phyloP scores from a whole-genome alignment of 2,888 invertebrate species.

The Schizotus pectinicornis region DNA sequence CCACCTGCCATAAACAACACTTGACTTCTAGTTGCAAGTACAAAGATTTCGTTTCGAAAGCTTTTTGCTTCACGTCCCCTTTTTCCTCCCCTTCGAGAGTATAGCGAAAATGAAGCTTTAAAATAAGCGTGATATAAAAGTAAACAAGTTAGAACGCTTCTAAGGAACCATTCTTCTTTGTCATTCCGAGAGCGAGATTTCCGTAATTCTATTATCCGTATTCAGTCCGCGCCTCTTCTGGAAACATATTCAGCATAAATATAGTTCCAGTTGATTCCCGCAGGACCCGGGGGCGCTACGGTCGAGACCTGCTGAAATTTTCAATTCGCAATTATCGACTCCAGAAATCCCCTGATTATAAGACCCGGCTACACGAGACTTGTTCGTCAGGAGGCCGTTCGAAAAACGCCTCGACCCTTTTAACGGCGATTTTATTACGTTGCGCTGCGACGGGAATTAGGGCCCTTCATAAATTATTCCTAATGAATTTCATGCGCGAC shows the following conservation, averaged over 20 bases:
- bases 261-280: constrained; percentile 49
- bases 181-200: constrained; percentile 50
- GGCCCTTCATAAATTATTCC: constrained; percentile 25
- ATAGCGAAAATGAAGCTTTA: constrained; percentile 25
- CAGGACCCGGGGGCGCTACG: constrained; percentile 44
- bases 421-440: constrained; percentile 31
- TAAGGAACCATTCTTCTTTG: constrained; percentile 49
- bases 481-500: constrained; percentile 22
- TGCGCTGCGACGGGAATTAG: constrained; percentile 9
- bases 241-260: constrained; percentile 53
- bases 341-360: constrained; percentile 39
- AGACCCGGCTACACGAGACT: constrained; percentile 20
- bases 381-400: constrained; percentile 12
- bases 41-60: constrained; percentile 6
- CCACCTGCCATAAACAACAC: constrained; percentile 42
- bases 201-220: constrained; percentile 53
- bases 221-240: constrained; percentile 49
- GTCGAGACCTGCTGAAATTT: constrained; percentile 52
- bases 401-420: constrained; percentile 21
- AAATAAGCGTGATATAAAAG: constrained; percentile 45
- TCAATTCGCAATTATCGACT: constrained; percentile 53
- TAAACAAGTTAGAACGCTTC: constrained; percentile 48
- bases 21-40: constrained; percentile 29
- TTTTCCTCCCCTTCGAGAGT: not conserved
- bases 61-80: constrained; percentile 28